These are phyloP conservation scores for Drosophila percnosoma DNA, from an alignment of 2,888 invertebrate genomes.

Conservation along the genomic window DNA sequence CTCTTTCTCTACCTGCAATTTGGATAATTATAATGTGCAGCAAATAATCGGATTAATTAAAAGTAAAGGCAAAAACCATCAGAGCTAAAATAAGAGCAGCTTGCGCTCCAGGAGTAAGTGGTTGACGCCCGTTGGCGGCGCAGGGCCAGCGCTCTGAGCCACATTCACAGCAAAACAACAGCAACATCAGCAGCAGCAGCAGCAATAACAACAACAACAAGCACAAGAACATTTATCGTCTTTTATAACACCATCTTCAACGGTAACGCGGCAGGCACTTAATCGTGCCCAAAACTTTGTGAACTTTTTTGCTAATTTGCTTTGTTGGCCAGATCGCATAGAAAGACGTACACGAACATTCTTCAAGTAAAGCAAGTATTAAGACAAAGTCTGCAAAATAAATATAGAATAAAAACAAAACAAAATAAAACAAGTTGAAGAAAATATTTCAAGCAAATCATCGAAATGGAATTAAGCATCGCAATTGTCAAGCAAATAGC, in stretches of 20 bases:
- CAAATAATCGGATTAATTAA: slow-evolving; percentile 72
- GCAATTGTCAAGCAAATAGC: slow-evolving; percentile 62
- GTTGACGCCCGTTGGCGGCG: slow-evolving; percentile 29
- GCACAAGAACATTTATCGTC: background rate
- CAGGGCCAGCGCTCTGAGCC: slow-evolving; percentile 17
- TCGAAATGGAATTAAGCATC: slow-evolving; percentile 74
- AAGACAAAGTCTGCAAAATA: background rate
- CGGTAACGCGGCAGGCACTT: slow-evolving; percentile 1
- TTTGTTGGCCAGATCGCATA: slow-evolving; percentile 9
- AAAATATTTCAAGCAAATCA: slow-evolving; percentile 54
- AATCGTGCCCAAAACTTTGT: slow-evolving; percentile 11
- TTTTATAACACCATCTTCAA: background rate
- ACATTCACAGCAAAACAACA: slow-evolving; percentile 7
- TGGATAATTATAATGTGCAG: slow-evolving; percentile 61
- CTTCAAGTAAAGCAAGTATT: slow-evolving; percentile 3
- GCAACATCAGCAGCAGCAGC: background rate
- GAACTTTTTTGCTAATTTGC: slow-evolving; percentile 21
- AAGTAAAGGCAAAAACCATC: slow-evolving; percentile 50
- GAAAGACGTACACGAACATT: slow-evolving; percentile 4
- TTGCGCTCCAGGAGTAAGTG: slow-evolving; percentile 9
- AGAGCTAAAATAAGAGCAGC: slow-evolving; percentile 27
- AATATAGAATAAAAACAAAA: background rate
- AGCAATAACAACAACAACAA: background rate
- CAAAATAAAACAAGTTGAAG: slow-evolving; percentile 10
- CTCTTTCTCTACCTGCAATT: slow-evolving; percentile 7